Conservation (phyloP, 2,888 invertebrate species). For the Coremacera marginata region DNA sequence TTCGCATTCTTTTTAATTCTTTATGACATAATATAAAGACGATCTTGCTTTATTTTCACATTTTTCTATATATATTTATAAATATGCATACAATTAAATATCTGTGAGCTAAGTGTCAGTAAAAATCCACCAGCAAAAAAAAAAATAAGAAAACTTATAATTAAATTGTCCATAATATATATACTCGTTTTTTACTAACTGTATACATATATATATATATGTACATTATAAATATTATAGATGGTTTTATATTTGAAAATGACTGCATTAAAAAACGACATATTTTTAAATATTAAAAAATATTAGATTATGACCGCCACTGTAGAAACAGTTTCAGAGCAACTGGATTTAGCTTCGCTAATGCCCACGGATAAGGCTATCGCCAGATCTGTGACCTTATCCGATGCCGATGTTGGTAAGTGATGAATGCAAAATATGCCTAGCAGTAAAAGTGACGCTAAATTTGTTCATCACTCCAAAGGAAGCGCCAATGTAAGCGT, state of each 20-base stretch:
- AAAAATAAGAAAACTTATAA: constrained; percentile 23
- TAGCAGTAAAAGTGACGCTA: neutral
- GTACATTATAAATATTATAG: constrained; percentile 22
- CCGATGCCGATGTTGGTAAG: constrained; percentile 89
- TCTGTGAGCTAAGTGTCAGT: constrained; percentile 2
- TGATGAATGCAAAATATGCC: constrained; percentile 44
- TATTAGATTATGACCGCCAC: constrained; percentile 91
- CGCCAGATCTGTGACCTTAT: constrained; percentile 87
- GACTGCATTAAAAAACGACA: constrained; percentile 1
- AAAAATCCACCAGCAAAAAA: neutral
- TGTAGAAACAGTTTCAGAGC: constrained; percentile 93
- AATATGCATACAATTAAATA: neutral
- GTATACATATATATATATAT: constrained; percentile 47
- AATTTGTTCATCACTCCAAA: constrained; percentile 53
- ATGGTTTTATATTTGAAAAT: neutral
- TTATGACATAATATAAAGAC: neutral
- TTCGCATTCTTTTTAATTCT: neutral
- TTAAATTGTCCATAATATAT: constrained; percentile 35
- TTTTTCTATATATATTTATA: neutral
- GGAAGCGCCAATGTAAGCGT: constrained; percentile 80
- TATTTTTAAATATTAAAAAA: constrained; percentile 31
- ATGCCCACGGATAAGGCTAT: constrained; percentile 86
- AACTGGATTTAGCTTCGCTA: constrained; percentile 88
- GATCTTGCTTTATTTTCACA: neutral
- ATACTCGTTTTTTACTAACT: constrained; percentile 50